Evolutionary conservation across 2,113 vertebrate species (phyloP).

Genomic region (Odocoileus virginianus): DNA sequence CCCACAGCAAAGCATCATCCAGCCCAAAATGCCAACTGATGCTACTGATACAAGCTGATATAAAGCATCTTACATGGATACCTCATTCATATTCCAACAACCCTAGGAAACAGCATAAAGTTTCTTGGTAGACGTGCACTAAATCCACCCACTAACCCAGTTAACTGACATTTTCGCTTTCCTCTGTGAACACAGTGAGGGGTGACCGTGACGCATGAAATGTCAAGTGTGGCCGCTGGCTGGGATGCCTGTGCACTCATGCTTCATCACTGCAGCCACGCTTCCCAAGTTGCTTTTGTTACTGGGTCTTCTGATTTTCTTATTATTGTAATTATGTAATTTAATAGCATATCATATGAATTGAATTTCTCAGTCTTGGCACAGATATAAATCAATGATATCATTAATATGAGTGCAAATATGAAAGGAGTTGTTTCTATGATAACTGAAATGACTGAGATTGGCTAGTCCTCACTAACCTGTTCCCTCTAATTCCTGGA

Average conservation of each 20-base stretch:
- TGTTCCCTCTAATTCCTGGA: background rate
- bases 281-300: background rate
- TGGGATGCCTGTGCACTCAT: no score
- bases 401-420: background rate
- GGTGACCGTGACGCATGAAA: background rate
- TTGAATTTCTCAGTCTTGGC: background rate
- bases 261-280: background rate
- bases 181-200: background rate
- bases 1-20: background rate
- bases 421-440: background rate
- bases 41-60: background rate
- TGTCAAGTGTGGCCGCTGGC: background rate
- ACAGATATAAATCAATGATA: background rate
- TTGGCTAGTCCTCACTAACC: background rate
- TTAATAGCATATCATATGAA: background rate
- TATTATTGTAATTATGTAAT: background rate
- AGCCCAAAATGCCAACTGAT: background rate
- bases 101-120: background rate
- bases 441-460: background rate
- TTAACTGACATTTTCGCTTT: background rate
- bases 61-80: background rate
- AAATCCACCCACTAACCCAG: background rate
- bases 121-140: background rate
- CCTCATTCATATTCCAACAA: background rate
- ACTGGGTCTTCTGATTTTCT: background rate